Evolutionary conservation across 2,888 invertebrate genomes (phyloP).

Genomic region (Invenusta paracnida): DNA sequence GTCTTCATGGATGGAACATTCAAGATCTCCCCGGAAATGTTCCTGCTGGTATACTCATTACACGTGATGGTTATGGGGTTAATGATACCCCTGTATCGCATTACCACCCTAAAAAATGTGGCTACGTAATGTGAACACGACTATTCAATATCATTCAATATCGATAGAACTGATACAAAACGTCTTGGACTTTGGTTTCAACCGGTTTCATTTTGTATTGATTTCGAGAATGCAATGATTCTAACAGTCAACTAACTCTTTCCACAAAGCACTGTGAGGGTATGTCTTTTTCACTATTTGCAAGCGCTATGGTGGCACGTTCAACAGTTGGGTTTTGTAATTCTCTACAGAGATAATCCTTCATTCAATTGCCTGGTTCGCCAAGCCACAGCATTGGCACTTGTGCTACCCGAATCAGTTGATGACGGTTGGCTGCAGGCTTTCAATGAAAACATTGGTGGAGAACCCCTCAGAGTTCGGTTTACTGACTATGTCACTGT

Average conservation of each 20-base stretch:
- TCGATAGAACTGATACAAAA: neutral
- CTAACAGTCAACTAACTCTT: slow-evolving; percentile 21
- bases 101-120: slow-evolving; percentile 12
- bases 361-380: slow-evolving; percentile 23
- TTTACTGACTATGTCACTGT: slow-evolving; percentile 18
- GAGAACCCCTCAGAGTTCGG: neutral
- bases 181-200: neutral
- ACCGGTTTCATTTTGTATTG: slow-evolving; percentile 11
- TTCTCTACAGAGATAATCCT: slow-evolving; percentile 1
- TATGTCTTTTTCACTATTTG: neutral
- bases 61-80: slow-evolving; percentile 9
- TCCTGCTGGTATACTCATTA: neutral
- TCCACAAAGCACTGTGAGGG: slow-evolving; percentile 10
- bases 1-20: slow-evolving; percentile 4
- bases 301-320: neutral
- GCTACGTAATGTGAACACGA: neutral
- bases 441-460: neutral
- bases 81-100: slow-evolving; percentile 15
- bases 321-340: slow-evolving; percentile 23
- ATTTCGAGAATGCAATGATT: slow-evolving; percentile 17
- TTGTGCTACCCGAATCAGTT: slow-evolving; percentile 28
- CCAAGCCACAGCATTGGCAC: slow-evolving; percentile 62
- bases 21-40: slow-evolving; percentile 12
- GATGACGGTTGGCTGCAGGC: neutral
- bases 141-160: neutral